Percentiles rank a stretch among this genome's conserved stretches.
Evolutionary conservation across 2,113 vertebrate species (phyloP).

Genomic region (Echinops telfairi): DNA sequence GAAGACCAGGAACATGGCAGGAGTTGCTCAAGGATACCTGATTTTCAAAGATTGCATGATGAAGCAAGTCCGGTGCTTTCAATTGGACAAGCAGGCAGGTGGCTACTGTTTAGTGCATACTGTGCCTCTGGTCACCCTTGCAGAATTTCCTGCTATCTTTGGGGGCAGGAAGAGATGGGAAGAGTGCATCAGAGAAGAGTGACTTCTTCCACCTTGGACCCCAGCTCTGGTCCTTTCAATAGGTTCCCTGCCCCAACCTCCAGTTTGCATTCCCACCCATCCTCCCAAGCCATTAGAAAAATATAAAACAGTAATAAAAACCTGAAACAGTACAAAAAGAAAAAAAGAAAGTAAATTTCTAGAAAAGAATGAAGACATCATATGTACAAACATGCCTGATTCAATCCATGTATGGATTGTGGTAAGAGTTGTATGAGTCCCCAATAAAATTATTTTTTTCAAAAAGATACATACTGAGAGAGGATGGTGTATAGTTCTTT

Average conservation of each 20-base stretch:
- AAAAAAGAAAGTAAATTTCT: no score
- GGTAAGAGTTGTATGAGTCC: no score
- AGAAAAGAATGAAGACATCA: no score
- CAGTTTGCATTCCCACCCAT: not conserved
- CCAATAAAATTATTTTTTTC: no score
- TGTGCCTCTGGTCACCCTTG: not conserved
- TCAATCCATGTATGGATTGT: no score
- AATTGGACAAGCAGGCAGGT: slow-evolving; percentile 62
- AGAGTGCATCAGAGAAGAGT: no score
- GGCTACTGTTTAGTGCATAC: accelerated
- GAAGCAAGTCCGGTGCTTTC: accelerated
- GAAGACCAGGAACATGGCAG: no score
- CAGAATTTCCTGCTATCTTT: not conserved
- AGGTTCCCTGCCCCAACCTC: not conserved
- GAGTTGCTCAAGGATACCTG: slow-evolving; percentile 10
- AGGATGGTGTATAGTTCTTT: no score
- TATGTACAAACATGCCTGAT: no score
- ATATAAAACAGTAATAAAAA: not conserved
- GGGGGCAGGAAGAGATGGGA: no score
- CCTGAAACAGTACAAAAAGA: not conserved
- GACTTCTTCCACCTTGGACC: not conserved
- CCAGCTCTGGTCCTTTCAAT: not conserved
- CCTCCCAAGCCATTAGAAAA: not conserved
- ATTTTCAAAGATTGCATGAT: not conserved
- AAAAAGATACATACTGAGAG: no score